Percentiles rank a stretch among this genome's conserved stretches.
phyloP scores from a whole-genome alignment of 2,888 invertebrate species.

The Neoaliturus tenellus region DNA sequence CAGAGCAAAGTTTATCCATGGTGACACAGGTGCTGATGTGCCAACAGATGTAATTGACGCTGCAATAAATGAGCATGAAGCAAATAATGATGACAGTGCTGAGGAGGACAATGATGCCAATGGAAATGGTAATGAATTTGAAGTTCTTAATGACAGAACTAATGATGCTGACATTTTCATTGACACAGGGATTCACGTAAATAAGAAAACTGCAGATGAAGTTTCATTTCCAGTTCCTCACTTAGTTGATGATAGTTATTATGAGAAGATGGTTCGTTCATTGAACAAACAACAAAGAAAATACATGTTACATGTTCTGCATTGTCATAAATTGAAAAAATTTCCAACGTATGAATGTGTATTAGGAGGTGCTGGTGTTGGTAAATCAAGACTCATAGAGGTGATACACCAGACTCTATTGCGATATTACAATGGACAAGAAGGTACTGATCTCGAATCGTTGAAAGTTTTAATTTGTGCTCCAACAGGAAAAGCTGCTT shows the following conservation, averaged over 20 bases:
- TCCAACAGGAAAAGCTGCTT: conserved; percentile 63
- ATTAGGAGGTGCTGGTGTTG: background rate
- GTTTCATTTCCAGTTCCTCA: background rate
- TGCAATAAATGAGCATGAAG: background rate
- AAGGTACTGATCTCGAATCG: conserved; percentile 39
- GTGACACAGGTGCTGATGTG: background rate
- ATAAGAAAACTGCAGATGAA: background rate
- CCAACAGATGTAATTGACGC: background rate
- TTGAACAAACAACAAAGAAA: background rate
- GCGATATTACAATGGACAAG: conserved; percentile 47
- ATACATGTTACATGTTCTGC: background rate
- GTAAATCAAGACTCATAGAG: conserved; percentile 61
- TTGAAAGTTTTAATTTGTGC: conserved; percentile 59
- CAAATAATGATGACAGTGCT: background rate
- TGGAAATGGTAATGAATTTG: conserved; percentile 25
- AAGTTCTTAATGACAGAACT: conserved; percentile 36
- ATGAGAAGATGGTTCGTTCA: background rate
- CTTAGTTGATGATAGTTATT: background rate
- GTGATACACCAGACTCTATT: conserved; percentile 60
- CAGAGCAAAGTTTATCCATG: conserved; percentile 9
- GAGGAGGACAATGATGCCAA: background rate
- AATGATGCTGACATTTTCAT: conserved; percentile 43
- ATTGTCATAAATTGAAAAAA: background rate
- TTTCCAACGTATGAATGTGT: background rate
- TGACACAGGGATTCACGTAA: background rate